Evolutionary conservation across 2,797 vertebrate genomes (phyloP).

Genomic region (Pseudomugil gertrudae): DNA sequence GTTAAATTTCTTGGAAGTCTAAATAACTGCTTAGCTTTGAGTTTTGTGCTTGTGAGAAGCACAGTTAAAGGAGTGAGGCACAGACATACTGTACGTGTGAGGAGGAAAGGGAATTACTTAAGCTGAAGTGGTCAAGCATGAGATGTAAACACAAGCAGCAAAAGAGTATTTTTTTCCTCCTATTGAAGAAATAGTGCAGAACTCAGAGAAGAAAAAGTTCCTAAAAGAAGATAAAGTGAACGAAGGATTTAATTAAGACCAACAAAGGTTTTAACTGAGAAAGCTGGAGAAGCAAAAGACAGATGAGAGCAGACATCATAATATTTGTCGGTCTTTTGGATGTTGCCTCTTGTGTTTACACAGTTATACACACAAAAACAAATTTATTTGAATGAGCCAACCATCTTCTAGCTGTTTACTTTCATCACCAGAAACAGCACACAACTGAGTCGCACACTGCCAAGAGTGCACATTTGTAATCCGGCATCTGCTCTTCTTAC

Average conservation of each 20-base stretch:
- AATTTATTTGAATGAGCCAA: slow-evolving; percentile 30
- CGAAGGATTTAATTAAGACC: slow-evolving; percentile 28
- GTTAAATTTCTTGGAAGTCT: neutral
- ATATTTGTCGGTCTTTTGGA: slow-evolving; percentile 51
- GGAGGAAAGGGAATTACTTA: no score
- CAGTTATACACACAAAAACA: slow-evolving; percentile 20
- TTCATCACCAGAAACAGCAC: slow-evolving; percentile 26
- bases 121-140: neutral
- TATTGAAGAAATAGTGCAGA: neutral
- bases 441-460: slow-evolving; percentile 25
- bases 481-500: slow-evolving; percentile 43
- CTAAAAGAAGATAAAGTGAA: slow-evolving; percentile 7
- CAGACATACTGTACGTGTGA: neutral
- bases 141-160: neutral
- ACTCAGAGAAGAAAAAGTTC: neutral
- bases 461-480: slow-evolving; percentile 42
- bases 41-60: neutral
- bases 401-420: slow-evolving; percentile 46
- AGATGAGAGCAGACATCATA: slow-evolving; percentile 45
- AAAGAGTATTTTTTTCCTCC: slow-evolving; percentile 1
- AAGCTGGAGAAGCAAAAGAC: slow-evolving; percentile 20
- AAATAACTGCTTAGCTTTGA: neutral
- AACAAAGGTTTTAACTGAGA: slow-evolving; percentile 24
- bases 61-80: neutral
- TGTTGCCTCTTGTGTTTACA: slow-evolving; percentile 39